Base-by-base conservation (phyloP, 2,113 vertebrate species). In the Meles meles region DNA sequence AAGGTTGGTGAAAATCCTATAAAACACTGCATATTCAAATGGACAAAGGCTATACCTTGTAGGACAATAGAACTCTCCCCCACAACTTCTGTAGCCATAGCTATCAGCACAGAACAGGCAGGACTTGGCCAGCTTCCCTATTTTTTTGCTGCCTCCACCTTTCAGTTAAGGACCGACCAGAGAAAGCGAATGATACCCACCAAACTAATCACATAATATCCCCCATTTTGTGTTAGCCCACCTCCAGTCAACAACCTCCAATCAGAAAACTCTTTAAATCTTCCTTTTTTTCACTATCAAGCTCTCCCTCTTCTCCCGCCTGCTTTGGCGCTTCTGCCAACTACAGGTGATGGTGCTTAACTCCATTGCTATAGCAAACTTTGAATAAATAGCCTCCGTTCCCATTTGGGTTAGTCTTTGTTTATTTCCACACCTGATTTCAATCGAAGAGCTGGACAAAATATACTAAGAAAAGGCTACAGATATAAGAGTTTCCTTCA, bases 361-460 rank as follows among this genome's bases (percentile, higher is more conserved):
- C 39, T 84, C 42, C n/a, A 34, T 65, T 39, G 39, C 49, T 39
- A 10, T 8, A 69, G 42, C 14, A 77, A 76, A 23, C 9, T 87
- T 29, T 77, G n/a, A 89, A 74, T 69, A 91, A 72, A 69, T 15
- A 79, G 77, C n/a, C 34, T 96, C 47, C 80, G 13, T 91, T 86
- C 84, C 61, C 72, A 82, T 79, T 27, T 81, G 65, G 37, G 72
- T 17, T 11, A 18, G 3, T 3, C 57, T 47, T 85, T 9, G 1
- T 65, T 96, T 87, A 92, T 71, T 86, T 71, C 42, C 80, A 96
- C 3, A 84, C 55, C 90, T 69, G 76, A 72, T 72, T 93, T 71
- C 81, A 77, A 13, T 81, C 86, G 87, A 80, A 90, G 57, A 95
- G 39, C 59, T 72, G n/a, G 6, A 37, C 65, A 88, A 97, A 92